phyloP scores from a whole-genome alignment of 2,113 vertebrate species.

The Sterrhoptilus dennistouni region DNA sequence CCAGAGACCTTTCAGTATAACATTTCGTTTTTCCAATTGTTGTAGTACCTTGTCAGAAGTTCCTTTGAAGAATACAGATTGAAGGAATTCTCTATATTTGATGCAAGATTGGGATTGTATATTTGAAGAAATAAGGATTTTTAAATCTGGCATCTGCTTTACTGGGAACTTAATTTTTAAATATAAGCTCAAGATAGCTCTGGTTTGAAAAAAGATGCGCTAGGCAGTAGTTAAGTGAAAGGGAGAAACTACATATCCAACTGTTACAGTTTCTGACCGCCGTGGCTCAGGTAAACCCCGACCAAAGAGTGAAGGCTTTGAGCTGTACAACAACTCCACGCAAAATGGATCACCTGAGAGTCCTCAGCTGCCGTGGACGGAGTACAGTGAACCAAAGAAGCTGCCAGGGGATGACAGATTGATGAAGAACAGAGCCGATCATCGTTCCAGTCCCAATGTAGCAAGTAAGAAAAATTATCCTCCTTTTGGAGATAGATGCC shows the following conservation, averaged over 20 bases:
- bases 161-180: neutral
- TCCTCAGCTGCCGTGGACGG: constrained; percentile 89
- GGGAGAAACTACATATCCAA: neutral
- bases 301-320: constrained; percentile 98
- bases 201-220: neutral
- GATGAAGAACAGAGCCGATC: constrained; percentile 90
- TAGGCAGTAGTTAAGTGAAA: neutral
- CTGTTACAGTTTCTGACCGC: constrained; percentile 83
- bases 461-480: constrained; percentile 83
- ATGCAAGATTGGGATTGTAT: neutral
- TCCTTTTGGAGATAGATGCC: neutral
- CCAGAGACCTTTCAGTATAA: neutral
- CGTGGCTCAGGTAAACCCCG: constrained; percentile 91
- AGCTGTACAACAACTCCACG: constrained; percentile 90
- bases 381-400: constrained; percentile 92
- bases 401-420: constrained; percentile 88
- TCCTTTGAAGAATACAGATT: neutral
- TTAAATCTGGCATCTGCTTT: neutral
- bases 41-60: neutral
- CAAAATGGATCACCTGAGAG: constrained; percentile 94
- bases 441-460: constrained; percentile 97
- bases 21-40: neutral
- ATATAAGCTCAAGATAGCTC: neutral
- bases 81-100: neutral
- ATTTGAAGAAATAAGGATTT: neutral